A percentile compares a stretch with the other conserved stretches of the same genome.
Conservation (phyloP, 37 sponge, comb jelly and placozoan species). For the Corticium candelabrum region DNA sequence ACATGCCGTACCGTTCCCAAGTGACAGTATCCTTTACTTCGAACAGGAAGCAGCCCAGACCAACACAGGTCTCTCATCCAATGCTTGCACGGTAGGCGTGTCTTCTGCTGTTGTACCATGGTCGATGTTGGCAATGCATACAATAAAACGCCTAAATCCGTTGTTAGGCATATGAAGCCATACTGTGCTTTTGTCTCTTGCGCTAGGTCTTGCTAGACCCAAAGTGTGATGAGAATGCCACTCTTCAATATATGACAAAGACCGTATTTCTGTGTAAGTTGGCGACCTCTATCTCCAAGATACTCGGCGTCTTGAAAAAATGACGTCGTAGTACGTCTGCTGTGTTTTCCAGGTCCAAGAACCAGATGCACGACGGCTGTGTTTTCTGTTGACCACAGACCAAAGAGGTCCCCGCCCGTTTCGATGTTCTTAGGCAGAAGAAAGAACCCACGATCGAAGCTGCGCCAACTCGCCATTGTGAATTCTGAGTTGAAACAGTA, state of each 20-base stretch:
- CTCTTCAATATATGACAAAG: neutral
- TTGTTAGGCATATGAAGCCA: neutral
- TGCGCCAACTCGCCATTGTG: neutral
- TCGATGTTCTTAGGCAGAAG: neutral
- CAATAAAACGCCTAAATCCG: neutral
- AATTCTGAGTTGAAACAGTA: neutral
- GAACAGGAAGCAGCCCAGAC: slow-evolving; percentile 1
- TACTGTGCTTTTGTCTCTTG: no score
- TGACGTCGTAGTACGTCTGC: neutral
- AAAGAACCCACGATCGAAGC: neutral
- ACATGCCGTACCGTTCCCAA: no score
- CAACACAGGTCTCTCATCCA: neutral
- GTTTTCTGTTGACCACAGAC: neutral
- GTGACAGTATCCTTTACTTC: neutral
- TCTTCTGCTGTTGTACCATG: no score
- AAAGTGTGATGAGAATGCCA: neutral
- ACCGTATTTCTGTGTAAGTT: no score
- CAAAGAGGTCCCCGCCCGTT: neutral
- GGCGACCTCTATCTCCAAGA: neutral
- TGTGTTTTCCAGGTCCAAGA: neutral
- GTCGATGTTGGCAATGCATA: neutral
- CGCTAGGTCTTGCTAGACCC: no score
- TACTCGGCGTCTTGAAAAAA: neutral
- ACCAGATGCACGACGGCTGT: neutral
- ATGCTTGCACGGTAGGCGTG: no score